Evolutionary conservation across 2,888 invertebrate genomes (phyloP), one percentile per base, ranked within the genome.

Genomic region (Halocaridina rubra): DNA sequence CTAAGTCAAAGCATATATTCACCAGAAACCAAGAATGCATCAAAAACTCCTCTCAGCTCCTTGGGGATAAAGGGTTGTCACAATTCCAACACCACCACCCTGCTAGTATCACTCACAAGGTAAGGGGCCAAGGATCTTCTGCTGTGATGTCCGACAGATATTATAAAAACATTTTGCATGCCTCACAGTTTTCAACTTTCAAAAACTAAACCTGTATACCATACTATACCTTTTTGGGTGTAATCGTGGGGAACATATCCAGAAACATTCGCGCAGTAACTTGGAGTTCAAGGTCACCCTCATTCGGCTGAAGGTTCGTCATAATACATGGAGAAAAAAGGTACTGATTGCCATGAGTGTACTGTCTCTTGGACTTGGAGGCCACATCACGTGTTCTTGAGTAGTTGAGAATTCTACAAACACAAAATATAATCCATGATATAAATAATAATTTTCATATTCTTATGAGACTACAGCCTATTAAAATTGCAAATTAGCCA

Each of bases 211-310:
- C 19, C 27, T 30, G 19, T 27, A 16, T 22, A 46, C 39, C 19
- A 16, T n/a, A 53, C n/a, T 39, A n/a, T 80, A 84, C 84, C 80
- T 59, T 29, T 19, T 84, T 74, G 59, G 84, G 84, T 24, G 84
- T 74, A 27, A 99, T 97, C 0, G 97, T 95, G 0, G 99, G 99
- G 90, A 99, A 99, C 97, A 99, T 97, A 90, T 98, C 98, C 92
- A 99, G 98, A 90, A 99, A 98, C 93, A 97, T 98, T 10, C 96
- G 95, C 3, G 98, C 95, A 94, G 98, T 97, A 19, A 99, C 92
- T 89, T 97, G 96, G 90, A 97, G 93, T 89, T 97, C 96, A 92
- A 95, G 94, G 46, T 96, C 97, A 90, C 97, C 97, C 0, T 96
- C 96, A 22, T 94, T 95, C 90, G 81, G 86, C 74, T 81, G 86